Evolutionary conservation across 1,140 invertebrate species (phyloP), one percentile per base, ranked within the genome.

Genomic region (Acromyrmex charruanus): DNA sequence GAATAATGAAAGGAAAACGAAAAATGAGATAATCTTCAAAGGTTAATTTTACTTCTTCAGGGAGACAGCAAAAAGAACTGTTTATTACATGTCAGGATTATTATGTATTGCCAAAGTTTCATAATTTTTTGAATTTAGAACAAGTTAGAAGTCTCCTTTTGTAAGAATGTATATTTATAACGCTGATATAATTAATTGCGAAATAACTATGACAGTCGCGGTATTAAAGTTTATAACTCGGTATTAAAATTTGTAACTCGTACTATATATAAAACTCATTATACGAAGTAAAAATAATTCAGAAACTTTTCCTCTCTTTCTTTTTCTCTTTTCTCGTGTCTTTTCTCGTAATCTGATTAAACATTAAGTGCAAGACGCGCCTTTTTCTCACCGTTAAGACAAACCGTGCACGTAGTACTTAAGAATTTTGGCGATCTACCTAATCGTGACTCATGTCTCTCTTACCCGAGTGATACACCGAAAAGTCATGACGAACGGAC

Each of bases 401-500:
- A 63, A 77, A 35, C 71, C 39, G n/a, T 12, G 74, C 74, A 85
- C 59, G 82, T 85, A 77, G n/a, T 21, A 21, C 28, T 53, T 63
- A 9, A 85, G 74, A 85, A 79, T 85, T 77, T 85, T 77, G 66
- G 51, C 77, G 31, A 71, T 81, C 65, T 21, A 58, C 21, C 49
- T 80, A 53, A 80, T 80, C 55, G 55, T 72, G 80, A 82, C 55
- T 82, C 68, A 74, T 14, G 16, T 82, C 39, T 74, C 55, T 35
- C 58, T 75, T 84, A 35, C 55, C 25, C 21, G 28, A 12, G 3
- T 21, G 49, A 31, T 58, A 77, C 69, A 28, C 39, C 25, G 77
- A 86, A 81, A 86, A 86, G 72, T 77, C 61, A 66, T 16, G 80
- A 55, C 59, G 65, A 72, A 85, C 81, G 28, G 49, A 85, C 80